Conservation (phyloP, 2,797 vertebrate species). For the Taeniopygia guttata region DNA sequence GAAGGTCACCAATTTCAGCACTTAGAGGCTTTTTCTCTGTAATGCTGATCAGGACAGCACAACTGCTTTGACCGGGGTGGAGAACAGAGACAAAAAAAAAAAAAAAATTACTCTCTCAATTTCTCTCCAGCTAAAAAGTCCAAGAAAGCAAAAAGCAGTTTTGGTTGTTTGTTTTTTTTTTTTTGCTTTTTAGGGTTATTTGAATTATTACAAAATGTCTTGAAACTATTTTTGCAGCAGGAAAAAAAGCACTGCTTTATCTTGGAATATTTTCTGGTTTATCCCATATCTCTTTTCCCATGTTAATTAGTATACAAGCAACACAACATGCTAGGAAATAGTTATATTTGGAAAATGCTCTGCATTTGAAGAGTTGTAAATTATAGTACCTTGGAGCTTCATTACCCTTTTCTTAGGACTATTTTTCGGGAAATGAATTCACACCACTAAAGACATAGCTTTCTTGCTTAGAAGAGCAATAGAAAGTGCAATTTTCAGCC, state of each 20-base stretch:
- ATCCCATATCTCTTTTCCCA: not conserved
- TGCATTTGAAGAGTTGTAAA: not conserved
- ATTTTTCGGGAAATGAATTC: not conserved
- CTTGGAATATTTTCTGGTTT: not conserved
- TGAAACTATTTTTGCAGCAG: not conserved
- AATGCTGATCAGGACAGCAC: slow-evolving; percentile 38
- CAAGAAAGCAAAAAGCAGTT: not conserved
- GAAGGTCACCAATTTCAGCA: slow-evolving; percentile 66
- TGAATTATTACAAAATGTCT: not conserved
- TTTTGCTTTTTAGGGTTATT: rapidly evolving
- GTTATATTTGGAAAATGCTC: not conserved
- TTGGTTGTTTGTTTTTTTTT: rapidly evolving
- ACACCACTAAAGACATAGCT: not conserved
- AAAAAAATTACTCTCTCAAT: not conserved
- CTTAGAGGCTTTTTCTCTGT: slow-evolving; percentile 43
- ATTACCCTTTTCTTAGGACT: not conserved
- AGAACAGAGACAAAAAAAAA: not conserved
- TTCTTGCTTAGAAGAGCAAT: not conserved
- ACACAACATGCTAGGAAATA: not conserved
- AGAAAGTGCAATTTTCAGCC: not conserved
- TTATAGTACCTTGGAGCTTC: not conserved
- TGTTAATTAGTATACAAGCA: not conserved
- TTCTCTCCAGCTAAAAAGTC: not conserved
- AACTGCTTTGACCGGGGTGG: slow-evolving; percentile 14
- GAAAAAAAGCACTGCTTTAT: not conserved